Base-by-base conservation (phyloP, 1,140 invertebrate species). In the Portunus trituberculatus region DNA sequence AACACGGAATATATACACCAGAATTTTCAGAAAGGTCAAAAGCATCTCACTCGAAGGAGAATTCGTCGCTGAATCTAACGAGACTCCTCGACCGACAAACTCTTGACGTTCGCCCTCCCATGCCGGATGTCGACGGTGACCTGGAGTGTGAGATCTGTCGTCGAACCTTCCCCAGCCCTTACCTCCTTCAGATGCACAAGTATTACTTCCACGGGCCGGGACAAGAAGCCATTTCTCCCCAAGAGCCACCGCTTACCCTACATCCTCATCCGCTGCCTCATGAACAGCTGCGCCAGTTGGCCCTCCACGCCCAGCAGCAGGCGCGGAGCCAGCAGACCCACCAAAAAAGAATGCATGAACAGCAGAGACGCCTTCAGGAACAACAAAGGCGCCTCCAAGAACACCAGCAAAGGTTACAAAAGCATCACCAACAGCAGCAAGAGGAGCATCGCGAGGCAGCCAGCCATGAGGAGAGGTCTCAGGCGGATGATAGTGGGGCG, bases 91-190 rank as follows among this genome's bases (percentile, higher is more conserved):
- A 96, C 67, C 91, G 96, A 28, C 96, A 96, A 39, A 76, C 93
- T 3, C 39, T 95, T 32, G 93, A 95, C 29, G 93, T 88, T 3
- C 94, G 95, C 14, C 89, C 96, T 14, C 76, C 92, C 45, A 82
- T 95, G 31, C 87, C 93, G 20, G 93, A 94, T 39, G 67, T 95
- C 29, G 96, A 96, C 29, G 92, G 87, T 48, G 96, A 67, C 97
- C 97, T 89, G 59, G 97, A 97, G 86, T 98, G 98, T 96, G 97
- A 97, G 84, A 93, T 97, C 0, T 98, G 98, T 95, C 97, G 97
- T 3, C 97, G 97, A 82, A 97, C 97, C 29, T 98, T 98, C 95
- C 97, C 97, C 95, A 98, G 97, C 4, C 93, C 96, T 4, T 97
- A 97, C 67, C 96, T 98, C 0, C 97, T 97, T 87, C 97, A 97